Conservation (phyloP, 2,888 invertebrate species). For the Pseudeuparius sepicola region DNA sequence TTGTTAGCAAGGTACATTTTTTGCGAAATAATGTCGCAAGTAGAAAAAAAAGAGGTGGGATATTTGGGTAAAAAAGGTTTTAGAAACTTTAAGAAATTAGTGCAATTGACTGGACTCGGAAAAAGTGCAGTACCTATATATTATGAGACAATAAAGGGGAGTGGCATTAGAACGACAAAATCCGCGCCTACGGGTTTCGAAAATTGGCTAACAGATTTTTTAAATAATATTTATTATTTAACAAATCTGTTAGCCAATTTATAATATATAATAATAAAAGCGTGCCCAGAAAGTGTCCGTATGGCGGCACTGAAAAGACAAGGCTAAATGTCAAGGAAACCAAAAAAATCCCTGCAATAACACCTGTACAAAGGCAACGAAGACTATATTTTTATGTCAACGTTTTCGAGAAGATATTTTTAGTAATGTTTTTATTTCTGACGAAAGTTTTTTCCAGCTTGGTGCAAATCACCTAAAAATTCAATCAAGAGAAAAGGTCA, state of each 20-base stretch:
- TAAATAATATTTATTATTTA: too few species aligned
- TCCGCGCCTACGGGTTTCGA: conserved; percentile 8
- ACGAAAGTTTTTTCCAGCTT: conserved; percentile 13
- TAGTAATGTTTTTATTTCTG: conserved; percentile 12
- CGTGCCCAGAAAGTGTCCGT: conserved; percentile 2
- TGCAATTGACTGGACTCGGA: conserved; percentile 3
- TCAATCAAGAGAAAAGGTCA: conserved; percentile 9
- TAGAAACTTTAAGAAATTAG: background rate
- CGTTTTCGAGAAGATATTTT: conserved; percentile 13
- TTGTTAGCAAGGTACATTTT: background rate
- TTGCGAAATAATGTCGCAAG: conserved; percentile 3
- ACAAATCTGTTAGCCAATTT: too few species aligned
- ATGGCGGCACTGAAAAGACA: conserved; percentile 1
- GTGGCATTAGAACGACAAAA: conserved; percentile 11
- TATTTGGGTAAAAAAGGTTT: conserved; percentile 1
- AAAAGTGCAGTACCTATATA: conserved; percentile 3
- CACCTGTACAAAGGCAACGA: conserved; percentile 3
- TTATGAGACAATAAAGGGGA: conserved; percentile 7
- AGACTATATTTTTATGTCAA: conserved; percentile 3
- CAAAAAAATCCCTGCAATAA: conserved; percentile 2
- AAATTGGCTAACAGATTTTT: conserved; percentile 11
- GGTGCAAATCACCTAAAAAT: conserved; percentile 12
- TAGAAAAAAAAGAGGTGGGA: conserved; percentile 3
- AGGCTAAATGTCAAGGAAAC: conserved; percentile 5
- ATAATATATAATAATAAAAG: too few species aligned